Base-by-base conservation (phyloP, 2,888 invertebrate genomes). In the Andrena bucephala region DNA sequence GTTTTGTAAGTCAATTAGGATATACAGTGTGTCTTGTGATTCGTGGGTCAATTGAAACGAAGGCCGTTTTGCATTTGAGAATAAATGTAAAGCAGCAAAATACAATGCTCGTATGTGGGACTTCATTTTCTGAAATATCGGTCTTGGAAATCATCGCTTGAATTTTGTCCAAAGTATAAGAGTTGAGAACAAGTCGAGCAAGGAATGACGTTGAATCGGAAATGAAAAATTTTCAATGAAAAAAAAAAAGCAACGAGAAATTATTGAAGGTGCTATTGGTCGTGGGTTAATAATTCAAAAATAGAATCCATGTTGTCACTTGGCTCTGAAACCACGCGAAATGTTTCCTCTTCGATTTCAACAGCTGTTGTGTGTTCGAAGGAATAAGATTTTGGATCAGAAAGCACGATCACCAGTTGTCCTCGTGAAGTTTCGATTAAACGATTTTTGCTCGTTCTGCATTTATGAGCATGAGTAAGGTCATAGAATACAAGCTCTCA, bases 381-480 rank as follows among this genome's bases (percentile, higher is more conserved):
- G 57, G 3, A 57, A 27, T 24, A 24, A 27, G 57, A 57, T 57
- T 57, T 57, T 57, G 24, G 24, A 24, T 27, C 10, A 3, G 57
- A 27, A 24, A 27, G 1, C 24, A 24, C 57, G 57, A 57, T 27
- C 57, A 27, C 24, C 1, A 24, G 3, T 27, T 54, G 24, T 13
- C 24, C 10, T 57, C 57, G 27, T 57, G 24, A 27, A 27, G 57
- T 57, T 57, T 57, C 57, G 57, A 57, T 57, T 57, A 57, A 20
- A 24, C 24, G 57, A 60, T 31, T 60, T 60, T 31, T n/a, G 31
- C 33, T 31, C 60, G 2, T 60, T 60, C 60, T 31, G 33, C 31
- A 60, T 60, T 60, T 60, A 33, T 60, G 31, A 60, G 31, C 8
- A 60, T n/a, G 33, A 13, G 57, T 57, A 57, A 57, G 57, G 60